These are phyloP conservation scores for Charadrius vociferus DNA, from an alignment of 2,113 vertebrate genomes.

Conservation along the genomic window DNA sequence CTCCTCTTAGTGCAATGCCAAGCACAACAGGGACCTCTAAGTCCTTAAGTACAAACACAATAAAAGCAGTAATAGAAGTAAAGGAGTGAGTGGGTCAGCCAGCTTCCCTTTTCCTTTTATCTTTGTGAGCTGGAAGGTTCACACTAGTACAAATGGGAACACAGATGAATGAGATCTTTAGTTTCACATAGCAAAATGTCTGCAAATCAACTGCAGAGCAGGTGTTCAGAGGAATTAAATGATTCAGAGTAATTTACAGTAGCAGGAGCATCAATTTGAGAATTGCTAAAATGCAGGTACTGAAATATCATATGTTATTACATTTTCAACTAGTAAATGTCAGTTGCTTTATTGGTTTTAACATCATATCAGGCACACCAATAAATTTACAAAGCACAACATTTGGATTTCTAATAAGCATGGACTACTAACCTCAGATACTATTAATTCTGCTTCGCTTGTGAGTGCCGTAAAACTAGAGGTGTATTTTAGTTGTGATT, in stretches of 20 bases:
- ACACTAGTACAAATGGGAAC: background rate
- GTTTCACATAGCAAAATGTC: background rate
- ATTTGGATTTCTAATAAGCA: background rate
- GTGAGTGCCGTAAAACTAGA: background rate
- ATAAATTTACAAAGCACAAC: background rate
- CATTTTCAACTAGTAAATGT: background rate
- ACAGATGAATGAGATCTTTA: background rate
- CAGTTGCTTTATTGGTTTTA: slow-evolving; percentile 20
- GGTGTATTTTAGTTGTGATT: background rate
- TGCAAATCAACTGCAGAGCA: slow-evolving; percentile 2
- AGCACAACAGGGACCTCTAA: background rate
- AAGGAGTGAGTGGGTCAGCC: background rate
- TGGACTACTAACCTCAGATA: background rate
- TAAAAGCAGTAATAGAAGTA: background rate
- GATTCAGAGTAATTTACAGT: background rate
- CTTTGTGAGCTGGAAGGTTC: background rate
- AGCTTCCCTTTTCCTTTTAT: background rate
- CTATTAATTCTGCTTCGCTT: background rate
- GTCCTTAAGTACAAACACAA: background rate
- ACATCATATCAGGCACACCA: background rate
- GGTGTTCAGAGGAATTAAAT: slow-evolving; percentile 19
- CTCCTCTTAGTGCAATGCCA: background rate
- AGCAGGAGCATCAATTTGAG: background rate
- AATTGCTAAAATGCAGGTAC: background rate
- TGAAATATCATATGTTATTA: background rate